A percentile compares a stretch with the other conserved stretches of the same genome.
Evolutionary conservation across 2,888 invertebrate genomes (phyloP).

Genomic region (Crepidodera aurea): DNA sequence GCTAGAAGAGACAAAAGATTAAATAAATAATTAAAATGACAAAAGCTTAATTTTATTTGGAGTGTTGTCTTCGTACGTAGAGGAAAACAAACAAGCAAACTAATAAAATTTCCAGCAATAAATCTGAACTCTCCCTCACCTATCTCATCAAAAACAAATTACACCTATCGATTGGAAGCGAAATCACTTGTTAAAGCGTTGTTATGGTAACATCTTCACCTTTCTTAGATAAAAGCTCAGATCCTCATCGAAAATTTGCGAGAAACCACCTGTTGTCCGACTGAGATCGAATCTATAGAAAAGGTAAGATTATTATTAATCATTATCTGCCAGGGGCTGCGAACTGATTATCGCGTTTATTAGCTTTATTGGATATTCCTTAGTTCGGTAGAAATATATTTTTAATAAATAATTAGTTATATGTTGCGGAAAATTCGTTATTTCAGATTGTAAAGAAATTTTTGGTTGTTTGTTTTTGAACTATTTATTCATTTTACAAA

Average conservation of each 20-base stretch:
- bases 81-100: neutral
- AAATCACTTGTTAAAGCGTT: conserved; percentile 38
- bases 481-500: too few species aligned
- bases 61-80: too few species aligned
- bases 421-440: too few species aligned
- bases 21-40: too few species aligned
- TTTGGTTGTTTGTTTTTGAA: too few species aligned
- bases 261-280: conserved; percentile 49
- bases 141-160: conserved; percentile 35
- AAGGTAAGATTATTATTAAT: neutral
- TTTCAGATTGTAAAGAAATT: too few species aligned
- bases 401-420: too few species aligned
- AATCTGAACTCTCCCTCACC: conserved; percentile 21
- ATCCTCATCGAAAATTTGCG: conserved; percentile 65
- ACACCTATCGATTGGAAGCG: conserved; percentile 36
- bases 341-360: too few species aligned
- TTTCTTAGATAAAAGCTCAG: conserved; percentile 53
- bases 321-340: neutral
- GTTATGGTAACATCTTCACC: conserved; percentile 37
- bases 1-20: too few species aligned
- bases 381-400: too few species aligned
- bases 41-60: too few species aligned
- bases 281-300: neutral
- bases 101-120: conserved; percentile 28
- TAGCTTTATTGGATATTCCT: too few species aligned